Base-by-base conservation (phyloP, 2,888 invertebrate species). In the Brachypterus glaber region DNA sequence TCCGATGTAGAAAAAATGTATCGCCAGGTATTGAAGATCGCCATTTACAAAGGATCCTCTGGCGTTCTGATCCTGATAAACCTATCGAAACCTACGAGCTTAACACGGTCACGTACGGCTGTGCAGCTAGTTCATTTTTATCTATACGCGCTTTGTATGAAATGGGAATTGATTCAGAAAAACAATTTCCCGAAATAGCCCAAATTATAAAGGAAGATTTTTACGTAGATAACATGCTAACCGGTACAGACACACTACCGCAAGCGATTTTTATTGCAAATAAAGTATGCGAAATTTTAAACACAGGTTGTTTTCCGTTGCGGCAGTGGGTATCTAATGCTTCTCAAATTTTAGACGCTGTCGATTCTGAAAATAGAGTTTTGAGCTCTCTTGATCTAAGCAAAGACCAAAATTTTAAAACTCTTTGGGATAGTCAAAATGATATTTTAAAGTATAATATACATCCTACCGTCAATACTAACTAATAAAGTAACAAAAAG, bases 211-310 rank as follows among this genome's bases (percentile, higher is more conserved):
- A 17, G 15, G 33, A 45, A 15, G 41, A 45, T 21, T 44, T 49
- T 32, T 49, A 49, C 24, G 40, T 49, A 4, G 48, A 48, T 12
- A 41, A 49, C 31, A 11, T 48, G 3, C 30, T 49, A 2, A 41
- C 39, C 4, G 33, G 39, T 7, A 17, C 25, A 8, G 39, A 46
- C 24, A 16, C 35, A 3, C 11, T 24, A 26, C 29, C 43, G 21
- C 29, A 40, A 13, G 44, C 40, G 2, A 13, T 14, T 4, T 17
- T 25, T 8, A 13, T 47, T 18, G 21, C 18, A 12, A 18, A 39
- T n/a, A 34, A 30, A 7, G 25, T 47, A 4, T 14, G 39, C 3
- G 9, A 37, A 15, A 29, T 35, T 33, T 35, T 45, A 7, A 9
- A 27, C 14, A 37, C 21, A 33, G 24, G 35, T n/a, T 38, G 44